Evolutionary conservation across 2,113 vertebrate genomes (phyloP), one percentile per base, ranked within the genome.

Genomic region (Beaufortia kweichowensis): DNA sequence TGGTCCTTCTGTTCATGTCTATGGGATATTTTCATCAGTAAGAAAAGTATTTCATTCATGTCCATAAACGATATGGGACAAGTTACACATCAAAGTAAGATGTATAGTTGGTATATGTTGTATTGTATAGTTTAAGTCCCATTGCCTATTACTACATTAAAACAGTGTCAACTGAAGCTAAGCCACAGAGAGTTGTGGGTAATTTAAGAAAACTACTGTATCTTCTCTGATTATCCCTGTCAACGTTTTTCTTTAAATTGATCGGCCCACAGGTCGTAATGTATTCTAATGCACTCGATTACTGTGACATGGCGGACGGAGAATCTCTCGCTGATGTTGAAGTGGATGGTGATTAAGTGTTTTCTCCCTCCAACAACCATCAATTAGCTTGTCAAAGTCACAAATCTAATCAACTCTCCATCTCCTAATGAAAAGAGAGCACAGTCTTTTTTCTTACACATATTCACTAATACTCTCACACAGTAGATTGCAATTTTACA

Each of bases 351-450:
- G 86, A 92, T 91, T 88, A 89, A 90, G 87, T 84, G 82, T 89
- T 84, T 87, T 89, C 86, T 88, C 82, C 84, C 84, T 90, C 85
- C 80, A 85, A 79, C 85, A 88, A 79, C 84, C 81, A 78, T 90
- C 90, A 92, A 90, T 91, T 92, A 92, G 88, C 88, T 88, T 90
- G 88, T 92, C 90, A 91, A 88, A 88, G 88, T 91, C 86, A 88
- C 86, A 87, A 85, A 89, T 91, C 88, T 89, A 91, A 93, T 91
- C 87, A 90, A 85, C 74, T 77, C 83, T 80, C 87, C 80, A 84
- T 87, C 87, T 79, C 80, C 75, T 86, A 82, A 85, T 81, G 86
- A 83, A 84, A 83, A 76, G 78, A 83, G 81, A 84, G 76, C 63
- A 62, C 64, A 53, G 23, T 69, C 63, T 46, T 77, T 73, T 50